Evolutionary conservation across 2,888 invertebrate genomes (phyloP).

Genomic region (Pachycephus smyrnensis): DNA sequence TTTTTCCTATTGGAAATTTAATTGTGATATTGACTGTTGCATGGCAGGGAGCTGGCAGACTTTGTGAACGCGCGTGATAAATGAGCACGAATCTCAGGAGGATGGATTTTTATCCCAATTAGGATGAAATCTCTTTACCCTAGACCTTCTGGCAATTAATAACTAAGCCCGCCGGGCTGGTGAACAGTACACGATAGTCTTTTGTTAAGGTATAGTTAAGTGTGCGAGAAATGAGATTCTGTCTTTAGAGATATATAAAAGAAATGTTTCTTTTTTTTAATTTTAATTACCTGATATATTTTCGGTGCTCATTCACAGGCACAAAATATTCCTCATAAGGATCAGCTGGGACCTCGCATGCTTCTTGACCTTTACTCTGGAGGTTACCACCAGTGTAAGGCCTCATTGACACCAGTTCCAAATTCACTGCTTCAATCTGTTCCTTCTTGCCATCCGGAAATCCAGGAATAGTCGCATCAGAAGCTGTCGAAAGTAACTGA

Average conservation of each 20-base stretch:
- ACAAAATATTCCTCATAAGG: slow-evolving; percentile 88
- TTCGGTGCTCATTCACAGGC: slow-evolving; percentile 86
- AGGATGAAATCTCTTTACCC: not conserved
- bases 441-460: slow-evolving; percentile 57
- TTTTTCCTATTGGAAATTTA: not conserved
- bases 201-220: not conserved
- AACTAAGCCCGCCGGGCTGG: slow-evolving; percentile 37
- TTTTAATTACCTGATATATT: slow-evolving; percentile 86
- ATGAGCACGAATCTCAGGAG: not conserved
- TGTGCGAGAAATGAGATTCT: not conserved
- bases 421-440: slow-evolving; percentile 79
- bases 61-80: not conserved
- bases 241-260: not conserved
- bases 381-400: slow-evolving; percentile 71
- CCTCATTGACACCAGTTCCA: slow-evolving; percentile 83
- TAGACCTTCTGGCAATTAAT: not conserved
- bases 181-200: slow-evolving; percentile 32
- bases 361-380: slow-evolving; percentile 63
- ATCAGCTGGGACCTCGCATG: slow-evolving; percentile 71
- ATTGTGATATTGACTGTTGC: not conserved
- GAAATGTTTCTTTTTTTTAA: slow-evolving; percentile 32
- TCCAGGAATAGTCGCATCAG: not conserved
- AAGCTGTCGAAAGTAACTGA: not conserved
- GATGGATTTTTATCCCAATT: not conserved
- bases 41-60: not conserved